Conservation (phyloP, 2,113 vertebrate genomes). For the Anhinga rufa region DNA sequence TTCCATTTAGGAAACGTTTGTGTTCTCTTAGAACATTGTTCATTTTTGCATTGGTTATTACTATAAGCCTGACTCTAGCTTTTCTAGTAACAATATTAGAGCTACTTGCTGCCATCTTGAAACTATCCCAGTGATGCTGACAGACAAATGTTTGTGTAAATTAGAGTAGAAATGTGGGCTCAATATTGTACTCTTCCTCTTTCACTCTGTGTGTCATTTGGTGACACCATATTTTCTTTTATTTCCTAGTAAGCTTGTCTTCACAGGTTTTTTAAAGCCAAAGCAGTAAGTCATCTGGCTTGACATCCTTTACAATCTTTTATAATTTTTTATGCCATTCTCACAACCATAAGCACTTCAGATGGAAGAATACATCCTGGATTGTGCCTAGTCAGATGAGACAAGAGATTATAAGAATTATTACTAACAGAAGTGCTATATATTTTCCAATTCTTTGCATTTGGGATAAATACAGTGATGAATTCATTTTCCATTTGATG, state of each 20-base stretch:
- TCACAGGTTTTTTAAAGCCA: background rate
- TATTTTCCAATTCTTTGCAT: background rate
- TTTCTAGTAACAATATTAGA: background rate
- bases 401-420: background rate
- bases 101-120: background rate
- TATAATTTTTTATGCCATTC: background rate
- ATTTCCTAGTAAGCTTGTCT: background rate
- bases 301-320: background rate
- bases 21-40: background rate
- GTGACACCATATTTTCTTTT: background rate
- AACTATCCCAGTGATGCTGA: background rate
- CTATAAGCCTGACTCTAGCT: background rate
- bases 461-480: background rate
- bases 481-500: background rate
- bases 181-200: background rate
- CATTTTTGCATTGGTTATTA: accelerated
- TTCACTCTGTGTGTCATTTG: background rate
- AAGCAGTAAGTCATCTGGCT: background rate
- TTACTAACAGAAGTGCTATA: background rate
- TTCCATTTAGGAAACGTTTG: background rate
- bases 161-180: no score
- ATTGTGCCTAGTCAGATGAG: background rate
- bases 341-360: background rate
- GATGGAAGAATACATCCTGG: background rate
- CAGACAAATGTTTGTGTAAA: background rate